These are phyloP conservation scores for Caenorhabditis sp. DNA, from an alignment of 2,888 invertebrate genomes.

Conservation along the genomic window DNA sequence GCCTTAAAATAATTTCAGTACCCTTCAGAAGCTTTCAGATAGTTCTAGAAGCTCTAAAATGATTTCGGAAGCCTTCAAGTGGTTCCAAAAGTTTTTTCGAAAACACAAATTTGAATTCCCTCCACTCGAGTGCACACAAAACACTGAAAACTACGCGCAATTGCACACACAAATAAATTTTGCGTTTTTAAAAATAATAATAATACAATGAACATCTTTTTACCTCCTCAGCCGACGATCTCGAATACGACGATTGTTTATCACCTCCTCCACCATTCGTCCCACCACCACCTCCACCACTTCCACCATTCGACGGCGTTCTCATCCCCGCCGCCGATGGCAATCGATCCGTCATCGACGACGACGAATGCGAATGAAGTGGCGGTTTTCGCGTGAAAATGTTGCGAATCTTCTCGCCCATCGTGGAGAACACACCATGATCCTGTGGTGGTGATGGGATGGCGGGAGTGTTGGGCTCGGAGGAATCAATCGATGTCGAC, in stretches of 20 bases:
- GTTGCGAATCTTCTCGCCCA: slow-evolving; percentile 32
- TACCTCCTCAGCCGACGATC: background rate
- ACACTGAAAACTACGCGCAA: too few species aligned
- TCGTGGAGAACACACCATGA: slow-evolving; percentile 34
- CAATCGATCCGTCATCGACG: slow-evolving; percentile 5
- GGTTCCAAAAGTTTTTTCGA: too few species aligned
- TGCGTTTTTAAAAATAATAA: too few species aligned
- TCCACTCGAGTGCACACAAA: too few species aligned
- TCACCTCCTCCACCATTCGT: too few species aligned
- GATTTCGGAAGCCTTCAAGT: too few species aligned
- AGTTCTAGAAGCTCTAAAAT: too few species aligned
- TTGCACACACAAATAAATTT: too few species aligned
- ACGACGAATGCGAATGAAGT: background rate
- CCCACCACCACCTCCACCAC: background rate
- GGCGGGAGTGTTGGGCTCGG: slow-evolving; percentile 18
- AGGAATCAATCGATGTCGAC: slow-evolving; percentile 13
- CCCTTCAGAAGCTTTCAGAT: too few species aligned
- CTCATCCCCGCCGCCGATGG: slow-evolving; percentile 3
- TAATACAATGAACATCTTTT: too few species aligned
- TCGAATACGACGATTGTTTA: slow-evolving; percentile 9
- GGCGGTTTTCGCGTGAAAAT: slow-evolving; percentile 24
- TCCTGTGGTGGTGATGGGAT: slow-evolving; percentile 20
- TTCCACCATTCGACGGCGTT: background rate
- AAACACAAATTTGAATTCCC: too few species aligned
- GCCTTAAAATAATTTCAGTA: too few species aligned